Conservation (phyloP, 1,140 invertebrate species). For the Neuroterus valhalla region DNA sequence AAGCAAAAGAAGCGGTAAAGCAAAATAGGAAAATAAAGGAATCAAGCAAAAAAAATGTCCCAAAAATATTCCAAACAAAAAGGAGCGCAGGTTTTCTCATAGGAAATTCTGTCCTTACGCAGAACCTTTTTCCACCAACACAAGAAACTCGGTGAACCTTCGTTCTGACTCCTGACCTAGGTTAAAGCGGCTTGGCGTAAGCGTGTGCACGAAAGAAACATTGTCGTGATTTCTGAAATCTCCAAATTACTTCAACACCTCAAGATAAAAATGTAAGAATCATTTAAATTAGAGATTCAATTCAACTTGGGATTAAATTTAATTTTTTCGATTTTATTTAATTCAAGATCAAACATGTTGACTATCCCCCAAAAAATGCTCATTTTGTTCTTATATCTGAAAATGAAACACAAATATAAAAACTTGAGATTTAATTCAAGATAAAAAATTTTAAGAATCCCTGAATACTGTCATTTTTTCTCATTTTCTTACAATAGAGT, state of each 20-base stretch:
- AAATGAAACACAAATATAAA: no score
- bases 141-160: not conserved
- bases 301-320: no score
- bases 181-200: conserved; percentile 16
- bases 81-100: conserved; percentile 32
- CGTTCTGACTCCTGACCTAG: conserved; percentile 15
- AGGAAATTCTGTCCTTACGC: not conserved
- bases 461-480: no score
- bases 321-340: no score
- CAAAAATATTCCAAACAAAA: not conserved
- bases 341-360: no score
- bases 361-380: no score
- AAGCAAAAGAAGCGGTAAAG: conserved; percentile 30
- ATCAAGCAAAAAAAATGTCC: conserved; percentile 23
- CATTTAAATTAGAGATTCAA: not conserved
- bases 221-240: conserved; percentile 27
- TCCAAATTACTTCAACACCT: conserved; percentile 33
- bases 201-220: conserved; percentile 1
- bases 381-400: no score
- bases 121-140: not conserved
- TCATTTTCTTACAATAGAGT: no score
- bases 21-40: conserved; percentile 23
- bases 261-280: conserved; percentile 33
- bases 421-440: no score
- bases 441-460: no score